These are phyloP conservation scores for Rhipidura dahli DNA, from an alignment of 2,113 vertebrate species.

Conservation along the genomic window DNA sequence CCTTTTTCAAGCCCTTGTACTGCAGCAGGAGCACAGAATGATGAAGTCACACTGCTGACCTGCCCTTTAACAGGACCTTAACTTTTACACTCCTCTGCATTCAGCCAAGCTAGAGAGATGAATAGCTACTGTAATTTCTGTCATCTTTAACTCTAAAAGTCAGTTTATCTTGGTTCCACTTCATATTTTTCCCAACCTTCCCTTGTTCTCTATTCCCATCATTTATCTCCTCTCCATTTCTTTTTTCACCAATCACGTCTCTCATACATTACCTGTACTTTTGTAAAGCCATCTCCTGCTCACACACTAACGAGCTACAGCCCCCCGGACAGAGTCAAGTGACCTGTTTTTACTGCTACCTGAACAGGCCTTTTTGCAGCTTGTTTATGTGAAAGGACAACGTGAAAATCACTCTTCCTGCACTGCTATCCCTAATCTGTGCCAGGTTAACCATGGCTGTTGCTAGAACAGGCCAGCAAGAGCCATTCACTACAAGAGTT, in stretches of 20 bases:
- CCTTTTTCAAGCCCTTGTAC: slow-evolving; percentile 23
- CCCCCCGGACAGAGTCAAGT: background rate
- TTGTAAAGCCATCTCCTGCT: background rate
- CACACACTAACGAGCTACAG: background rate
- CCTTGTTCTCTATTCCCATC: background rate
- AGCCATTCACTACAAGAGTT: background rate
- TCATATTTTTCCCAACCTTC: slow-evolving; percentile 5
- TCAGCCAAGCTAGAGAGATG: background rate
- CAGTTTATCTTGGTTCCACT: slow-evolving; percentile 19
- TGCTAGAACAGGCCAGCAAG: background rate
- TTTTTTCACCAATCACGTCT: background rate
- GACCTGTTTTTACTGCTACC: background rate
- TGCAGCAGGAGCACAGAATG: background rate
- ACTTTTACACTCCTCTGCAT: slow-evolving; percentile 45
- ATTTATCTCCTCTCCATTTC: background rate
- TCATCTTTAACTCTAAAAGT: slow-evolving; percentile 30
- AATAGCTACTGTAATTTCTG: slow-evolving; percentile 24
- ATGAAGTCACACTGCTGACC: slow-evolving; percentile 40
- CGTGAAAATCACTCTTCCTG: background rate
- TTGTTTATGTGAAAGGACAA: background rate
- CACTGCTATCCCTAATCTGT: background rate
- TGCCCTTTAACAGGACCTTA: slow-evolving; percentile 38
- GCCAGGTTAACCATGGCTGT: background rate
- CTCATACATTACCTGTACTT: background rate
- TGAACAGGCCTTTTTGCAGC: background rate